phyloP scores from a whole-genome alignment of 2,888 invertebrate genomes.

The Belgica antarctica region DNA sequence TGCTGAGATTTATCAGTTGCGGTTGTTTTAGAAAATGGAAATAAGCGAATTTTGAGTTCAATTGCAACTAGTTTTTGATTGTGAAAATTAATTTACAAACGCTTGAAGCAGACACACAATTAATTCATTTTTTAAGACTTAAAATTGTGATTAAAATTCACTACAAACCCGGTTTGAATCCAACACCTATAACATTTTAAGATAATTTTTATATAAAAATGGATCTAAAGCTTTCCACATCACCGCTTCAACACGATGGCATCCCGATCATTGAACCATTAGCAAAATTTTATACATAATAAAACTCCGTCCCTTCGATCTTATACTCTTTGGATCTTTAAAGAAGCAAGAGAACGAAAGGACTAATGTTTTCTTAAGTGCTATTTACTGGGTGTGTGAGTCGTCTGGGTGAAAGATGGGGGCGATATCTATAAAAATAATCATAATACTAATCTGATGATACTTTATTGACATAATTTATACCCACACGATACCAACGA shows the following conservation, averaged over 20 bases:
- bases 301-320: conserved; percentile 8
- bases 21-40: no score
- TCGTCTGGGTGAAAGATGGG: neutral
- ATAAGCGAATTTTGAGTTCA: no score
- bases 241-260: neutral
- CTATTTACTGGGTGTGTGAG: conserved; percentile 5
- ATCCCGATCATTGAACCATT: neutral
- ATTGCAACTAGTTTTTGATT: no score
- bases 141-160: no score
- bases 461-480: neutral
- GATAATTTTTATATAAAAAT: no score
- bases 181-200: no score
- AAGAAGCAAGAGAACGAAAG: neutral
- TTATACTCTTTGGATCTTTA: neutral
- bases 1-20: no score
- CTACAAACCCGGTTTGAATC: no score
- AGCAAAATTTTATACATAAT: conserved; percentile 23
- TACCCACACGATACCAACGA: neutral
- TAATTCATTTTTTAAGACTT: no score
- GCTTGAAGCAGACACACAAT: no score
- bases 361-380: conserved; percentile 28
- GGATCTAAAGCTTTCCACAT: no score
- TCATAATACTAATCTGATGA: conserved; percentile 34
- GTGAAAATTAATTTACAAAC: no score
- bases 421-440: conserved; percentile 13